Evolutionary conservation across 1,140 invertebrate species (phyloP).

Genomic region (Ceratosolen solmsi): DNA sequence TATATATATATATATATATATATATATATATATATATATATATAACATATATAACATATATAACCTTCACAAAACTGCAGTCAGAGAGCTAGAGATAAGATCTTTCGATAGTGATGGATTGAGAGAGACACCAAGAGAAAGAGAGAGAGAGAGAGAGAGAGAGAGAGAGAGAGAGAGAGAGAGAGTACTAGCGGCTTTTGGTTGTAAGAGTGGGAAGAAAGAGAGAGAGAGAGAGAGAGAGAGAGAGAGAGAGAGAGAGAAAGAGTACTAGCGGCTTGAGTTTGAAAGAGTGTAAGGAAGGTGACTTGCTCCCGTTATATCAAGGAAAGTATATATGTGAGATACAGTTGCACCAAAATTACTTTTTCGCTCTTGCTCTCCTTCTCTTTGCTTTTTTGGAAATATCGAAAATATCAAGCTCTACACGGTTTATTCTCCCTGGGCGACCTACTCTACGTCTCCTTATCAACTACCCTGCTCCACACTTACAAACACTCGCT

Average conservation of each 20-base stretch:
- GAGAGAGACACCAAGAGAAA: constrained; percentile 4
- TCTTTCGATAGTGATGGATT: constrained; percentile 19
- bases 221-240: too few species aligned
- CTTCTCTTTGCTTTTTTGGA: constrained; percentile 13
- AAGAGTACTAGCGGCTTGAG: too few species aligned
- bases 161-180: too few species aligned
- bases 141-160: background rate
- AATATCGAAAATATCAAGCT: constrained; percentile 47
- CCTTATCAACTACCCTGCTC: background rate
- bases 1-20: too few species aligned
- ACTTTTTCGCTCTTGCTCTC: constrained; percentile 42
- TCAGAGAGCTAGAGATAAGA: constrained; percentile 40
- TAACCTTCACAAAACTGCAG: background rate
- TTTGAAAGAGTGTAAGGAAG: too few species aligned
- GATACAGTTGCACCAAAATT: constrained; percentile 44
- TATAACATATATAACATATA: too few species aligned
- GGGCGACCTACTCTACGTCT: background rate
- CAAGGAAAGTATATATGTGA: background rate
- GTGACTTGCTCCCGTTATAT: too few species aligned
- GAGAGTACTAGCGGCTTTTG: too few species aligned
- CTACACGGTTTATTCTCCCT: constrained; percentile 13
- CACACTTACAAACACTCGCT: too few species aligned
- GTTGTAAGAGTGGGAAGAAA: too few species aligned
- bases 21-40: too few species aligned
- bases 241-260: too few species aligned